phyloP scores from a whole-genome alignment of 2,797 vertebrate genomes.

The Taeniopygia guttata region DNA sequence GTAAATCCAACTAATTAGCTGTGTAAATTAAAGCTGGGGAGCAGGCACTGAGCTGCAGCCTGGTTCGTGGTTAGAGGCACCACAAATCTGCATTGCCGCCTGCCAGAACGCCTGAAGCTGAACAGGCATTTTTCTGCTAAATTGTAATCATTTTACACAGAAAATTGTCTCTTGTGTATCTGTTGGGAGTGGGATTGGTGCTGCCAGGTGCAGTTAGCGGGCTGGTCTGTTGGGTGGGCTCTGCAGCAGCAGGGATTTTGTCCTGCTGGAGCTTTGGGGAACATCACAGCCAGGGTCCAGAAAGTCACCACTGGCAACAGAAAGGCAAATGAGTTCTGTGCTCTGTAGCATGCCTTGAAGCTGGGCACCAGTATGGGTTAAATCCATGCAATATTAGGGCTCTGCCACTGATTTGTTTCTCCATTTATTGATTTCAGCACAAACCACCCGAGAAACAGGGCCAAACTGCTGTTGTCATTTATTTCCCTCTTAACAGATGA shows the following conservation, averaged over 20 bases:
- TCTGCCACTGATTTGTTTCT: not conserved
- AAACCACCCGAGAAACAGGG: not conserved
- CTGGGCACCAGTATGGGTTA: not conserved
- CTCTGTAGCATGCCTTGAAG: not conserved
- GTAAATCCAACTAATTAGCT: slow-evolving; percentile 55
- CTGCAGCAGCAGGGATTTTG: not conserved
- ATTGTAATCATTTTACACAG: not conserved
- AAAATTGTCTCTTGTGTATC: not conserved
- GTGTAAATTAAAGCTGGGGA: slow-evolving; percentile 41
- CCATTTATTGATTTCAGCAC: not conserved
- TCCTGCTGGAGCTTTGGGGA: not conserved
- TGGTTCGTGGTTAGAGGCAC: not conserved
- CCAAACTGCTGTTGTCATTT: not conserved
- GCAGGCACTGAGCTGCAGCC: not conserved
- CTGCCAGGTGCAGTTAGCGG: not conserved
- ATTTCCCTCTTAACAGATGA: not conserved
- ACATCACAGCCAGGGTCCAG: not conserved
- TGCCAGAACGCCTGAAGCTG: slow-evolving; percentile 1
- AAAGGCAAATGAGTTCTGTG: not conserved
- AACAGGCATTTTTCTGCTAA: slow-evolving; percentile 19
- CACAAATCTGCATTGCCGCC: slow-evolving; percentile 13
- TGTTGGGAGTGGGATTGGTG: not conserved
- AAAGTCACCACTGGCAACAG: not conserved
- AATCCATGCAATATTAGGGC: not conserved
- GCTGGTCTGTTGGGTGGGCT: not conserved